phyloP scores from a whole-genome alignment of 2,113 vertebrate genomes.

The Ibidorhyncha struthersii region DNA sequence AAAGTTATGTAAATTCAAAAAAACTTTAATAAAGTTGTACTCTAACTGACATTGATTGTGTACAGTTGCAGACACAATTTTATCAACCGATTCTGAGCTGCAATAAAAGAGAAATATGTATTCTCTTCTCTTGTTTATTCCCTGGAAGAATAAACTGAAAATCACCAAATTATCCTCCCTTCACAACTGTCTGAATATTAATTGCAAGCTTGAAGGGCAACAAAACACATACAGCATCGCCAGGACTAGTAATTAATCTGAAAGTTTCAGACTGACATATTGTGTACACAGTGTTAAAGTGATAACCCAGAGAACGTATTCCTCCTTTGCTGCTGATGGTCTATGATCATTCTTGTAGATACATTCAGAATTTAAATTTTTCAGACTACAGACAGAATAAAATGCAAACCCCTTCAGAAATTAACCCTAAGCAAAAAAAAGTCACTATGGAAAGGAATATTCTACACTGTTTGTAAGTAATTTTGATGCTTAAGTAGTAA shows the following conservation, averaged over 20 bases:
- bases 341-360: constrained; percentile 41
- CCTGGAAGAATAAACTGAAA: constrained; percentile 74
- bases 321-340: constrained; percentile 20
- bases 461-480: neutral
- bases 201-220: constrained; percentile 74
- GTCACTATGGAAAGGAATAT: neutral
- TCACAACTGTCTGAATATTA: constrained; percentile 75
- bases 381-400: constrained; percentile 47
- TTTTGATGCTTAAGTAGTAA: neutral
- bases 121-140: constrained; percentile 69
- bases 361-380: constrained; percentile 59
- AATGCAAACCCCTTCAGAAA: constrained; percentile 12
- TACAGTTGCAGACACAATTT: constrained; percentile 68
- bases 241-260: constrained; percentile 74
- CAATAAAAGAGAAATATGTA: constrained; percentile 55
- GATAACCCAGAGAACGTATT: constrained; percentile 58
- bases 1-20: constrained; percentile 77
- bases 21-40: constrained; percentile 78
- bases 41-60: constrained; percentile 71
- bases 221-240: constrained; percentile 57
- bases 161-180: constrained; percentile 76
- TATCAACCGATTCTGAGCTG: constrained; percentile 58
- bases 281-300: constrained; percentile 34
- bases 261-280: constrained; percentile 61
- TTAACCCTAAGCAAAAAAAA: neutral